Evolutionary conservation across 2,888 invertebrate genomes (phyloP), one percentile per base, ranked within the genome.

Genomic region (Dynastes grantii): DNA sequence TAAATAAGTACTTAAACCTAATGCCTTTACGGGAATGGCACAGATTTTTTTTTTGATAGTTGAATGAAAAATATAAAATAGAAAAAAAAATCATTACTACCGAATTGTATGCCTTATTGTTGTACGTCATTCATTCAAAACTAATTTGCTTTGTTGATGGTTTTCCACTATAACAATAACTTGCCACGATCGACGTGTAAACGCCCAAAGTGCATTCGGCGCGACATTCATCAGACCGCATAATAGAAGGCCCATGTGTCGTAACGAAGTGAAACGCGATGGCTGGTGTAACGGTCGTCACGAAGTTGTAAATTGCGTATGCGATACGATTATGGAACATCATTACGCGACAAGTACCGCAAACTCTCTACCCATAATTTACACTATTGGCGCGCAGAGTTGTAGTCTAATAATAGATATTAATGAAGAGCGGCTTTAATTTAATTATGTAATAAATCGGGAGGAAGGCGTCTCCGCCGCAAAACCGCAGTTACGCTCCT

Each of bases 381-480:
- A 83, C 79, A 82, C 81, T 82, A 84, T 83, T 81, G 84, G 81
- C 80, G 81, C 80, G 81, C 81, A 82, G 81, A 82, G 82, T 82
- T 83, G 81, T 81, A 81, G 83, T 81, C 81, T 81, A 84, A 84
- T 85, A 85, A 85, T 85, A 83, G 85, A 84, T 85, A 85, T 85
- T 85, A 85, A 85, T 85, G 85, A 85, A 85, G 84, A 83, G 84
- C 81, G 81, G 83, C 82, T 80, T 37, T 84, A 84, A 85, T 84
- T 85, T 85, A 85, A 85, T 85, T 85, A 85, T 83, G 84, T 84
- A 85, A 85, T 85, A 84, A 85, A 85, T 85, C 84, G 85, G 81
- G 76, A 80, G 81, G 76, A 81, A 80, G 82, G 79, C 82, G 79
- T 78, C 75, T 70, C 78, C 75, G 76, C 80, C 81, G 82, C 79